A percentile compares a stretch with the other conserved stretches of the same genome.
phyloP scores from a whole-genome alignment of 2,888 invertebrate genomes.

The Drosophila rubida region DNA sequence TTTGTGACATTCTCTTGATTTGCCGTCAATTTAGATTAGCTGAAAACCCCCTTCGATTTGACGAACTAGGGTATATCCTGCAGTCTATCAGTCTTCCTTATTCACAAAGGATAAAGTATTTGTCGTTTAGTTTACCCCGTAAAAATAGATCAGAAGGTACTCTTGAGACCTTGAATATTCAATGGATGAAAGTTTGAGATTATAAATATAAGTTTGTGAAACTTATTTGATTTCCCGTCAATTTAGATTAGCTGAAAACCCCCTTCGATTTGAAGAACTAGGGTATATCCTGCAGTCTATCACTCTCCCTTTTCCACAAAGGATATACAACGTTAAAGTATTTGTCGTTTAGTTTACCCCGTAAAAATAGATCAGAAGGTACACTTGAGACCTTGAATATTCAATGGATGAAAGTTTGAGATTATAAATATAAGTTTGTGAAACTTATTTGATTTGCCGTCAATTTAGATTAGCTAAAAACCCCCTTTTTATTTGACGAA shows the following conservation, averaged over 20 bases:
- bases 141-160: too few relatives aligned
- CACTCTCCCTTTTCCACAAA: neutral
- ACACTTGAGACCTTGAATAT: too few relatives aligned
- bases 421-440: too few relatives aligned
- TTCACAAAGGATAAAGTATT: conserved; percentile 30
- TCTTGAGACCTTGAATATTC: too few relatives aligned
- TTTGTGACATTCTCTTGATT: too few relatives aligned
- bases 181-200: too few relatives aligned
- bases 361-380: too few relatives aligned
- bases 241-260: neutral
- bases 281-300: neutral
- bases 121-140: conserved; percentile 32
- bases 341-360: conserved; percentile 34
- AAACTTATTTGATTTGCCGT: too few relatives aligned
- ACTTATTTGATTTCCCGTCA: too few relatives aligned
- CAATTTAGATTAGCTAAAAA: neutral
- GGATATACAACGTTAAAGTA: conserved; percentile 30
- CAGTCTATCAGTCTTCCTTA: neutral
- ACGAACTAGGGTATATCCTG: neutral
- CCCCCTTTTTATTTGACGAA: neutral
- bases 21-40: neutral
- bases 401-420: too few relatives aligned
- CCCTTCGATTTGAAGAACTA: neutral
- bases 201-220: too few relatives aligned
- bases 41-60: neutral